Evolutionary conservation across 1,140 invertebrate species (phyloP), one percentile per base, ranked within the genome.

Genomic region (Euwallacea similis): DNA sequence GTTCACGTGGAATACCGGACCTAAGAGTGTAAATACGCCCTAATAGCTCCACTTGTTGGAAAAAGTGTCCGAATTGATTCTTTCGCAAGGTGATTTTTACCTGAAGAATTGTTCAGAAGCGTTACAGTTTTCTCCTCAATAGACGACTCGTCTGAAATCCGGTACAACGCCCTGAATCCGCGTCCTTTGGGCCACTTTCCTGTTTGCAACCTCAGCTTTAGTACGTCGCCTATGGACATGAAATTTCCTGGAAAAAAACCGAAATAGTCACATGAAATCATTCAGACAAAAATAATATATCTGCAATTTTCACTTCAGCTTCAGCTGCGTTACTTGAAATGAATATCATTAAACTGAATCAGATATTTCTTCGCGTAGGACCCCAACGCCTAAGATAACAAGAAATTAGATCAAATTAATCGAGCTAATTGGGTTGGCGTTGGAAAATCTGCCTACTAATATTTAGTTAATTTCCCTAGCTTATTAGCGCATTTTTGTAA

Each of bases 81-180:
- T 50, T 50, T 6, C 1, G 6, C 9, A 50, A 11, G 6, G 1
- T 50, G 9, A 58, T 2, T 16, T 61, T 58, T 67, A 68, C 71
- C 71, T 47, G 42, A 16, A 53, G 65, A 16, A 15, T 67, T 21
- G 63, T 82, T 82, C 7, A 68, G 69, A 2, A 84, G 69, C n/a
- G 75, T 73, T 21, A 83, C 73, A 2, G 80, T 71, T 15, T 79
- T 77, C 69, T 84, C 82, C 65, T 81, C 78, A 6, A 76, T 72
- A 0, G 77, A 72, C 0, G 72, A 44, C 13, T 66, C 69, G 13
- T 78, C 76, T 8, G 79, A 77, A 60, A 85, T 87, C 80, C 85
- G 86, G 78, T 87, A 90, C 65, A 83, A 78, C 0, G 87, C 88
- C 15, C 82, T 79, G 75, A 88, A 90, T 11, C 89, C 88, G 54